Percentiles rank a stretch among this genome's conserved stretches.
Evolutionary conservation across 2,113 vertebrate species (phyloP).

Genomic region (Hemiprocne comata): DNA sequence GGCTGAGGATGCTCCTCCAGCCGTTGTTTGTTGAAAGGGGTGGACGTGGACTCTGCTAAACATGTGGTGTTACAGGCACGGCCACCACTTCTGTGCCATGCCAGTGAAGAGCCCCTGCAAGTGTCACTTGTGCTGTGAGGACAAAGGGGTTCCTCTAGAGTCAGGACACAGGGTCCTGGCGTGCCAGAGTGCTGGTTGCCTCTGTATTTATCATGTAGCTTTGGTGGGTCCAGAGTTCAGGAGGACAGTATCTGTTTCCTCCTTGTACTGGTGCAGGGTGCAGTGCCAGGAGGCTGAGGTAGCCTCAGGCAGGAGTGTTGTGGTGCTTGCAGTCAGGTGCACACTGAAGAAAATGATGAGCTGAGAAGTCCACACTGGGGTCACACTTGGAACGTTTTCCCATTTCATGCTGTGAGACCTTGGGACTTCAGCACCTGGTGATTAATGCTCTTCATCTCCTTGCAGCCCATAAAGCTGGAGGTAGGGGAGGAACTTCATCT

Average conservation of each 20-base stretch:
- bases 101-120: too few relatives aligned
- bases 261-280: neutral
- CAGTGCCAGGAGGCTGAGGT: rapidly evolving
- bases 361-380: neutral
- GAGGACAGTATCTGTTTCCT: neutral
- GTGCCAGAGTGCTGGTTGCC: neutral
- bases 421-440: neutral
- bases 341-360: neutral
- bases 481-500: slow-evolving; percentile 66
- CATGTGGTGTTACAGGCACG: rapidly evolving
- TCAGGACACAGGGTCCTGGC: neutral
- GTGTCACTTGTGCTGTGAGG: neutral
- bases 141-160: neutral
- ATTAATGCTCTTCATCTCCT: neutral
- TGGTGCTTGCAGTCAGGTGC: neutral
- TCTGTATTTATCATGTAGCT: neutral
- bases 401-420: neutral
- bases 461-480: slow-evolving; percentile 78
- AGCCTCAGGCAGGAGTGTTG: too few relatives aligned
- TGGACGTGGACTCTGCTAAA: neutral
- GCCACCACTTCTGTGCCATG: neutral
- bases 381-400: neutral
- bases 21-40: rapidly evolving
- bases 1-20: neutral
- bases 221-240: neutral